Base-by-base conservation (phyloP, 1,140 invertebrate species). In the Scaptomyza pallida region DNA sequence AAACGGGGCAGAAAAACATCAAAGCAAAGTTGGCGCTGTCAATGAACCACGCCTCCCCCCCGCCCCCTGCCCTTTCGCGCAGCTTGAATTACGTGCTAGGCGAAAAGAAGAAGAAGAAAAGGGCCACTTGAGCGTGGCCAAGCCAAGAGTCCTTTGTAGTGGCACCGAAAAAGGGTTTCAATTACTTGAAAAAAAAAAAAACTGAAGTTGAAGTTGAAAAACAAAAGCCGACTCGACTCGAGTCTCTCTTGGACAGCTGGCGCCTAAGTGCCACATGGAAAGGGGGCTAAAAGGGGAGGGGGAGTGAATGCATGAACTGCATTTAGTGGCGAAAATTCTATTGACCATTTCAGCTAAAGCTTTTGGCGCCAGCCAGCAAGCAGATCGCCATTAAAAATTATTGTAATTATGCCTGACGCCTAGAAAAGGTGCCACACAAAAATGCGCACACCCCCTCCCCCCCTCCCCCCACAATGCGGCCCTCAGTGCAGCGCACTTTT, bases 91-190 rank as follows among this genome's bases (percentile, higher is more conserved):
- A 83, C 80, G 72, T 75, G 52, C 79, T 83, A 82, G 75, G 60
- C 59, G 5, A 56, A 61, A 51, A 60, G 5, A n/a, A 47, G n/a
- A 35, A 45, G 12, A 19, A 60, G 44, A 35, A 64, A 57, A 71
- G 56, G 35, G 68, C 61, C 45, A 59, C 60, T 63, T 70, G 37
- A 40, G 67, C 10, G 26, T 57, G 13, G 33, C 13, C 30, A 10
- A 8, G 51, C 15, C 56, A 26, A 47, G 63, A 67, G 56, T 85
- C 81, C 81, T 85, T 85, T 85, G 81, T 85, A 73, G 60, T 86
- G 85, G 17, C 50, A 81, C 81, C 81, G 65, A 86, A 85, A 82
- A 59, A 80, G 64, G 73, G 81, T 86, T 86, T 85, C 81, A 86
- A 86, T 85, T 85, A 85, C 69, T 30, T 47, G 8, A 12, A 33